Evolutionary conservation across 2,888 invertebrate species (phyloP).

Genomic region (Eledona agricola): DNA sequence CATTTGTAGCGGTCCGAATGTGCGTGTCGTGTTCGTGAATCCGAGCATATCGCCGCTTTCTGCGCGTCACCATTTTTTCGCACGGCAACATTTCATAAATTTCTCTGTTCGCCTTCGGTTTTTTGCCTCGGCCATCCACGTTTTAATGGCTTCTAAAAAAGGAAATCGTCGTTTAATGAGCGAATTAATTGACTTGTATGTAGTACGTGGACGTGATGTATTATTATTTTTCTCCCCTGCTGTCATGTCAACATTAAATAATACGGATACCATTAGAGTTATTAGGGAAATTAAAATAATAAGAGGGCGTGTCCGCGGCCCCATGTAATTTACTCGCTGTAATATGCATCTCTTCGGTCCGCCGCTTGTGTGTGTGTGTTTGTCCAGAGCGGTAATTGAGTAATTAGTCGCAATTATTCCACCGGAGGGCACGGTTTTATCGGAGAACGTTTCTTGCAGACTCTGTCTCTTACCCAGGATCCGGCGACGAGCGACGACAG

Average conservation of each 20-base stretch:
- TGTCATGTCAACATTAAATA: slow-evolving; percentile 36
- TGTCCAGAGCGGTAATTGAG: slow-evolving; percentile 43
- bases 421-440: slow-evolving; percentile 6
- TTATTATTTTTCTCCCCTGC: slow-evolving; percentile 33
- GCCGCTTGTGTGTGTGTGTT: slow-evolving; percentile 23
- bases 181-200: slow-evolving; percentile 28
- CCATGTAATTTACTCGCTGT: slow-evolving; percentile 34
- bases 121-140: slow-evolving; percentile 15
- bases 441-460: slow-evolving; percentile 68
- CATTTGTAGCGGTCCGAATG: too few species aligned
- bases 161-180: slow-evolving; percentile 31
- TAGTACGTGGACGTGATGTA: slow-evolving; percentile 14
- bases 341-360: slow-evolving; percentile 22
- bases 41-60: too few species aligned
- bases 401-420: slow-evolving; percentile 38
- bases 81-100: too few species aligned
- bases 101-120: slow-evolving; percentile 2
- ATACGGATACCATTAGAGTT: slow-evolving; percentile 41
- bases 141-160: slow-evolving; percentile 28
- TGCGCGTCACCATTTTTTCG: too few species aligned
- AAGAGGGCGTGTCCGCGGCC: slow-evolving; percentile 45
- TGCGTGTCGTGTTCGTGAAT: too few species aligned
- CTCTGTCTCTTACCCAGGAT: slow-evolving; percentile 76
- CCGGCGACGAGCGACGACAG: slow-evolving; percentile 87
- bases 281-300: slow-evolving; percentile 51